Percentiles rank a stretch among this genome's conserved stretches.
phyloP scores from a whole-genome alignment of 2,113 vertebrate species.

The Syngnathus scovelli region DNA sequence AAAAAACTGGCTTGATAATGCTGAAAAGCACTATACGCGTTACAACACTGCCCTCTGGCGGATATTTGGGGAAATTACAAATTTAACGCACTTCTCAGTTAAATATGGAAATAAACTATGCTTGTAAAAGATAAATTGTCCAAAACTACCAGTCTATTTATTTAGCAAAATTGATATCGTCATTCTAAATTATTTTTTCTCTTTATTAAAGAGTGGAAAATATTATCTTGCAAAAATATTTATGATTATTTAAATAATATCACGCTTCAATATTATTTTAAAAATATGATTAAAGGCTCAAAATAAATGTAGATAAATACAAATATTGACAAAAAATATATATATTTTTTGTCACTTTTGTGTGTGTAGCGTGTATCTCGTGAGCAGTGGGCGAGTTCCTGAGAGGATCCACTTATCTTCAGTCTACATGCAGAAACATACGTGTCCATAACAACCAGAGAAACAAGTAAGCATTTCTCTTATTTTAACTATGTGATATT shows the following conservation, averaged over 20 bases:
- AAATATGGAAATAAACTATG: not conserved
- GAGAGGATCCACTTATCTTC: slow-evolving; percentile 27
- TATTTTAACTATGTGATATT: not conserved
- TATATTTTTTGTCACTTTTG: not conserved
- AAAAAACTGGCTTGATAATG: not conserved
- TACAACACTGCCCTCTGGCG: slow-evolving; percentile 45
- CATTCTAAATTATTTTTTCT: not conserved
- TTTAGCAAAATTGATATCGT: not conserved
- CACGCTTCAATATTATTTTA: not conserved
- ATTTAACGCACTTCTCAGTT: not conserved
- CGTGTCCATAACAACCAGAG: not conserved
- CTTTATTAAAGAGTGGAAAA: too few relatives aligned
- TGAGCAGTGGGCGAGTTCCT: slow-evolving; percentile 29
- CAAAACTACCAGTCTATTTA: not conserved
- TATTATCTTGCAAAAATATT: too few relatives aligned
- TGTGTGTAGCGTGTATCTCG: not conserved
- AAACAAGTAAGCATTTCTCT: slow-evolving; percentile 30
- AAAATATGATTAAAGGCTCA: not conserved
- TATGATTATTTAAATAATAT: not conserved
- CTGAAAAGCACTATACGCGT: not conserved
- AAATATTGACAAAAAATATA: not conserved
- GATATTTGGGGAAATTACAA: not conserved
- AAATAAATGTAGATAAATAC: not conserved
- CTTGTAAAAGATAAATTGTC: not conserved
- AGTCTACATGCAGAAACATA: slow-evolving; percentile 19